A percentile compares a stretch with the other conserved stretches of the same genome.
Evolutionary conservation across 2,888 invertebrate species (phyloP).

Genomic region (Leucophenga montana): DNA sequence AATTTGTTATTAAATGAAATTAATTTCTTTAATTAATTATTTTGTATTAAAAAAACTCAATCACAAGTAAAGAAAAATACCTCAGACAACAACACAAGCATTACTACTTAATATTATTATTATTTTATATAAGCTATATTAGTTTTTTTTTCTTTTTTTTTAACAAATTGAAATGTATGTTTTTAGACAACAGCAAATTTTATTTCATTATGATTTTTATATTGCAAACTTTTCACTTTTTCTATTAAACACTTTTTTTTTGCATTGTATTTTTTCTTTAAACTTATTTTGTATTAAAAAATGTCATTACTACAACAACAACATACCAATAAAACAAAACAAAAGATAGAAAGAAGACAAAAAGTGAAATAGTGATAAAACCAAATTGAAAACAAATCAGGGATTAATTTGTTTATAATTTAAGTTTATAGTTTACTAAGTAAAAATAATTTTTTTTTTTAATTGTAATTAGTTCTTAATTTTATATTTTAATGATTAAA

Average conservation of each 20-base stretch:
- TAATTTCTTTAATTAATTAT: constrained; percentile 19
- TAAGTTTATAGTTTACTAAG: constrained; percentile 36
- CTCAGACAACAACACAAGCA: background rate
- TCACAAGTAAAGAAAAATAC: background rate
- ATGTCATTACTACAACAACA: constrained; percentile 12
- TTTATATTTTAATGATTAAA: constrained; percentile 13
- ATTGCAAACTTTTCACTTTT: too few species aligned
- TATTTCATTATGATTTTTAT: background rate
- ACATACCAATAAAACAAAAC: constrained; percentile 30
- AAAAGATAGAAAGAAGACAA: constrained; percentile 31
- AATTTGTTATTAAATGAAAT: too few species aligned
- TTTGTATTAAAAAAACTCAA: background rate
- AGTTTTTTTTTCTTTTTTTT: constrained; percentile 24
- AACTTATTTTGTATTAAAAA: too few species aligned
- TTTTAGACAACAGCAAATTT: constrained; percentile 38
- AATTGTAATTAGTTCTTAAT: constrained; percentile 36
- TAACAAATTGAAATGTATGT: constrained; percentile 51
- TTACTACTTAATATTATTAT: constrained; percentile 11
- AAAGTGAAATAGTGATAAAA: constrained; percentile 56
- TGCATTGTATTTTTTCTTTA: background rate
- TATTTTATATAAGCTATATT: background rate
- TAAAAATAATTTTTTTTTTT: constrained; percentile 24
- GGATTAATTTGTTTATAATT: constrained; percentile 38
- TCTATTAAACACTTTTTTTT: background rate
- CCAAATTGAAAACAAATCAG: constrained; percentile 35